These are phyloP conservation scores for Umimayanthus kanabou DNA, from an alignment of 92 coral and sea anemone species.

Conservation along the genomic window DNA sequence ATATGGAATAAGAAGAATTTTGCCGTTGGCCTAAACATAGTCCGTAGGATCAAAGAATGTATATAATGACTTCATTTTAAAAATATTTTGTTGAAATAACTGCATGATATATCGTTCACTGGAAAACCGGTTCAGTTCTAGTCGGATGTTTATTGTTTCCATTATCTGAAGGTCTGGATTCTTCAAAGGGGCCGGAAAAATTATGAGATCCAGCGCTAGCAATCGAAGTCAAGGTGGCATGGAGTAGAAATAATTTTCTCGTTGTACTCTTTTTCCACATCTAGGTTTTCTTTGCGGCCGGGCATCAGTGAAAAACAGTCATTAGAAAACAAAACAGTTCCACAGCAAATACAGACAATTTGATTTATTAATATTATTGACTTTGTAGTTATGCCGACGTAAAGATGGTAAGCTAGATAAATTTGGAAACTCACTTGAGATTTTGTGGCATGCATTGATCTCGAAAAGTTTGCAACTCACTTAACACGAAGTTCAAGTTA, in stretches of 20 bases:
- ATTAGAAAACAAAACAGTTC: not conserved
- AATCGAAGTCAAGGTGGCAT: not conserved
- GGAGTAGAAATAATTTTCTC: not conserved
- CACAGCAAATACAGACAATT: not conserved
- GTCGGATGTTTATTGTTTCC: not conserved
- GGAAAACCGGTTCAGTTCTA: too few species aligned
- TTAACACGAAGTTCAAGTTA: not conserved
- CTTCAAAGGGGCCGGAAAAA: slow-evolving; percentile 1
- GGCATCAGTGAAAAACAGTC: not conserved
- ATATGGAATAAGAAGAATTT: not conserved
- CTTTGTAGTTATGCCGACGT: not conserved
- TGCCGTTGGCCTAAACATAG: not conserved
- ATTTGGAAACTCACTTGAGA: not conserved
- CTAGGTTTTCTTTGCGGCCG: not conserved
- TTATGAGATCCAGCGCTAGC: not conserved
- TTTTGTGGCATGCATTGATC: not conserved
- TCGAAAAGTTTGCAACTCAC: not conserved
- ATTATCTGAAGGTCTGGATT: not conserved
- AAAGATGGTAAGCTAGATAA: not conserved
- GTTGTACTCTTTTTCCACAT: not conserved
- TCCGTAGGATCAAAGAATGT: not conserved
- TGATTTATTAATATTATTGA: not conserved
- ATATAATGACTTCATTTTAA: not conserved
- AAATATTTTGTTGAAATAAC: not conserved
- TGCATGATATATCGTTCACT: not conserved